phyloP scores from a whole-genome alignment of 2,888 invertebrate species.

The Euclidia mi region DNA sequence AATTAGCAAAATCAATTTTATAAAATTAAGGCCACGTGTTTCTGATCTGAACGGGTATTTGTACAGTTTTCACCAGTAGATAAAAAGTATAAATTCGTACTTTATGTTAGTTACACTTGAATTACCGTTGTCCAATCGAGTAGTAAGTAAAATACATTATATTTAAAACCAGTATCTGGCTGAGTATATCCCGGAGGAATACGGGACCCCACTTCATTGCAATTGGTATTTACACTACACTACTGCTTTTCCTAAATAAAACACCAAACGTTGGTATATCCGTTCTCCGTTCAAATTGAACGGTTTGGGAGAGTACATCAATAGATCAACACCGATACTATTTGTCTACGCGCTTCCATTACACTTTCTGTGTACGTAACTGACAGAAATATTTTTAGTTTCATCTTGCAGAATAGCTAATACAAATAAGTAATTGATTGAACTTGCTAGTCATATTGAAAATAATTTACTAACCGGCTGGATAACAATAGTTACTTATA shows the following conservation, averaged over 20 bases:
- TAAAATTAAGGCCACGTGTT: no score
- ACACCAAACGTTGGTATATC: neutral
- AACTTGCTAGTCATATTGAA: no score
- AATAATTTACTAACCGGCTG: no score
- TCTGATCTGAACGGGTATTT: no score
- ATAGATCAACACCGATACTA: constrained; percentile 1
- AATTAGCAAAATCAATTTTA: no score
- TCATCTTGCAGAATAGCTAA: neutral
- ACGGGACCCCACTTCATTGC: constrained; percentile 9
- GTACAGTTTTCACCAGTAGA: no score
- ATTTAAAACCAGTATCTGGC: constrained; percentile 1
- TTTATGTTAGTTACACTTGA: no score
- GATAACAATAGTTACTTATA: no score
- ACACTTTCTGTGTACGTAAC: neutral
- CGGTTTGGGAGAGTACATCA: neutral
- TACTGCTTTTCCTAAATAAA: constrained; percentile 8
- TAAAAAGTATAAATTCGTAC: no score
- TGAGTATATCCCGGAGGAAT: neutral
- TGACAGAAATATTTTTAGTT: neutral
- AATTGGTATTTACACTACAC: constrained; percentile 21
- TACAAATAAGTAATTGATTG: no score
- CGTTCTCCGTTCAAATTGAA: constrained; percentile 3
- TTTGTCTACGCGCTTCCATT: neutral
- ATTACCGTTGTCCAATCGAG: neutral
- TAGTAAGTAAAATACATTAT: neutral